Evolutionary conservation across 2,797 vertebrate species (phyloP).

Genomic region (Serranus cabrilla): DNA sequence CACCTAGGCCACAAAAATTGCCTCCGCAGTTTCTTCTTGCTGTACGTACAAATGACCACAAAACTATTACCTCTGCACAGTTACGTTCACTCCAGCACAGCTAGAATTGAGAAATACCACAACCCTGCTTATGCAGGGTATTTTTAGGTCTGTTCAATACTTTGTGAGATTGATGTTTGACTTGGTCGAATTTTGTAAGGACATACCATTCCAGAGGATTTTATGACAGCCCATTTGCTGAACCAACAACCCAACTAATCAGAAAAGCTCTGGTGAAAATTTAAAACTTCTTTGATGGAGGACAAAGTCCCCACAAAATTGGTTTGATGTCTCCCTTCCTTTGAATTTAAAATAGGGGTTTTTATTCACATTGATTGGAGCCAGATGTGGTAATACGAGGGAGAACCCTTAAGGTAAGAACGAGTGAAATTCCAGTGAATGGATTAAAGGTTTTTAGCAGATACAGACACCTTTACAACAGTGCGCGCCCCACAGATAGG

Average conservation of each 20-base stretch:
- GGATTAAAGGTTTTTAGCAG: constrained; percentile 54
- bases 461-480: constrained; percentile 43
- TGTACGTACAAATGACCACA: constrained; percentile 37
- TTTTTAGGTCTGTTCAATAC: constrained; percentile 75
- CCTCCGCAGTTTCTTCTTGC: constrained; percentile 40
- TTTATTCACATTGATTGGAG: constrained; percentile 89
- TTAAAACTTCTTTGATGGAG: constrained; percentile 63
- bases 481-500: constrained; percentile 1
- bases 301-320: constrained; percentile 65
- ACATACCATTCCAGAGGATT: constrained; percentile 72
- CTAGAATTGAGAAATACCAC: constrained; percentile 53
- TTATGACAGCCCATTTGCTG: constrained; percentile 70
- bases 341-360: constrained; percentile 72
- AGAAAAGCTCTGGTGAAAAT: constrained; percentile 71
- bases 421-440: constrained; percentile 69
- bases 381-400: constrained; percentile 87
- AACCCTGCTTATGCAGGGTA: constrained; percentile 54
- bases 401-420: constrained; percentile 71
- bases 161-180: constrained; percentile 74
- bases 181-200: constrained; percentile 69
- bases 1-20: constrained; percentile 27
- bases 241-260: constrained; percentile 65
- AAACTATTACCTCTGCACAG: constrained; percentile 36
- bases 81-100: constrained; percentile 34
- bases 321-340: constrained; percentile 77